A percentile compares a stretch with the other conserved stretches of the same genome.
phyloP scores from a whole-genome alignment of 2,797 vertebrate genomes.

The Myiotriccus ornatus region DNA sequence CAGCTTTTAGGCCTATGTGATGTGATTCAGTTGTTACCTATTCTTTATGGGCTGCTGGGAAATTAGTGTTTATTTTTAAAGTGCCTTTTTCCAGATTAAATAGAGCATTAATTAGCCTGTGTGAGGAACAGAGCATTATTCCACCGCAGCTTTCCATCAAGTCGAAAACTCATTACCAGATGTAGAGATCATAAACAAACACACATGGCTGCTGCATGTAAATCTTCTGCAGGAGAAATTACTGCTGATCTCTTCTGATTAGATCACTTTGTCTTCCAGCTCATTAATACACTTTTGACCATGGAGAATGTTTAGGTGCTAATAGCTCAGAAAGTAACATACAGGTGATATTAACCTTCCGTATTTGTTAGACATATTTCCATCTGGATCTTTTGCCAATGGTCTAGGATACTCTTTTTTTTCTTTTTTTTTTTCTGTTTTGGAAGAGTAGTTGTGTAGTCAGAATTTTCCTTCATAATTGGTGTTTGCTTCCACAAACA shows the following conservation, averaged over 20 bases:
- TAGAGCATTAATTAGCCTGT: constrained; percentile 37
- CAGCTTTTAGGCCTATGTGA: background rate
- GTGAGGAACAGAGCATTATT: constrained; percentile 22
- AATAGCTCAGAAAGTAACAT: background rate
- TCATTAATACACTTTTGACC: constrained; percentile 22
- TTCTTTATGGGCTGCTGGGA: constrained; percentile 24
- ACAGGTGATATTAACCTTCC: background rate
- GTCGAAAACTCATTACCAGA: constrained; percentile 46
- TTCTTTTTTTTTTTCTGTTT: background rate
- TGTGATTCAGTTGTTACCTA: background rate
- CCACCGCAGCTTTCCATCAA: constrained; percentile 21
- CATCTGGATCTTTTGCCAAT: background rate
- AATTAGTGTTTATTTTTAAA: constrained; percentile 52
- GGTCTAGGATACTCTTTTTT: background rate
- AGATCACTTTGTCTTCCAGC: constrained; percentile 24
- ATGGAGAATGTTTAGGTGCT: background rate
- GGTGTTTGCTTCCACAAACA: background rate
- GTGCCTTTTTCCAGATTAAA: constrained; percentile 23
- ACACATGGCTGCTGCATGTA: constrained; percentile 40
- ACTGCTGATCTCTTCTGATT: constrained; percentile 20
- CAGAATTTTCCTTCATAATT: background rate
- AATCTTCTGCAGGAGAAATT: constrained; percentile 47
- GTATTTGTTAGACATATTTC: constrained; percentile 11
- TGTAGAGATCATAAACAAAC: constrained; percentile 53
- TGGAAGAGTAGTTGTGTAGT: background rate